Percentiles rank a stretch among this genome's conserved stretches.
phyloP scores from a whole-genome alignment of 2,888 invertebrate species.

The Pseudolycoriella hygida region DNA sequence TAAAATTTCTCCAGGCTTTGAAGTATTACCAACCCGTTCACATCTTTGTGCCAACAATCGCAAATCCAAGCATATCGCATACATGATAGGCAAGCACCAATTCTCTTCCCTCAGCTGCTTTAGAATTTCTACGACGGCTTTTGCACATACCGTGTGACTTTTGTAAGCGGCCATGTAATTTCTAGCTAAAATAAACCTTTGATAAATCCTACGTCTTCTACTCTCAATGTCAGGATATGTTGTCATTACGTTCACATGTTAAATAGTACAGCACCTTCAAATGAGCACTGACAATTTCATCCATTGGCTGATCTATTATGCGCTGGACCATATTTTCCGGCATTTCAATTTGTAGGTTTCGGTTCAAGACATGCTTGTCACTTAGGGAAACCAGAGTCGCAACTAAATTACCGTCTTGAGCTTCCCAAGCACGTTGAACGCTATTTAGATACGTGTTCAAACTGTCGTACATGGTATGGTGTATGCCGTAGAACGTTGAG shows the following conservation, averaged over 20 bases:
- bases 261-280: slow-evolving; percentile 41
- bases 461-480: slow-evolving; percentile 4
- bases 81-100: slow-evolving; percentile 92
- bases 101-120: slow-evolving; percentile 86
- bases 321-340: slow-evolving; percentile 53
- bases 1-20: slow-evolving; percentile 36
- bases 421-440: slow-evolving; percentile 42
- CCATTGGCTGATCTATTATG: slow-evolving; percentile 50
- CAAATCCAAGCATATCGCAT: slow-evolving; percentile 73
- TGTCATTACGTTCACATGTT: slow-evolving; percentile 29
- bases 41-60: slow-evolving; percentile 67
- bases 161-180: slow-evolving; percentile 54
- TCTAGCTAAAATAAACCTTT: slow-evolving; percentile 15
- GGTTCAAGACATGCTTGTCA: slow-evolving; percentile 54
- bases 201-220: background rate
- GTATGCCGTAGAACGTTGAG: too few relatives aligned
- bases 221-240: background rate
- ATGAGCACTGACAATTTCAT: slow-evolving; percentile 58
- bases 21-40: slow-evolving; percentile 36
- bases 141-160: slow-evolving; percentile 59
- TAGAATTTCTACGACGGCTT: slow-evolving; percentile 62
- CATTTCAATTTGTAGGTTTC: slow-evolving; percentile 47
- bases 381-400: slow-evolving; percentile 43
- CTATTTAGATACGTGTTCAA: slow-evolving; percentile 19
- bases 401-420: slow-evolving; percentile 40